Evolutionary conservation across 2,888 invertebrate genomes (phyloP).

Genomic region (Acleris laterana): DNA sequence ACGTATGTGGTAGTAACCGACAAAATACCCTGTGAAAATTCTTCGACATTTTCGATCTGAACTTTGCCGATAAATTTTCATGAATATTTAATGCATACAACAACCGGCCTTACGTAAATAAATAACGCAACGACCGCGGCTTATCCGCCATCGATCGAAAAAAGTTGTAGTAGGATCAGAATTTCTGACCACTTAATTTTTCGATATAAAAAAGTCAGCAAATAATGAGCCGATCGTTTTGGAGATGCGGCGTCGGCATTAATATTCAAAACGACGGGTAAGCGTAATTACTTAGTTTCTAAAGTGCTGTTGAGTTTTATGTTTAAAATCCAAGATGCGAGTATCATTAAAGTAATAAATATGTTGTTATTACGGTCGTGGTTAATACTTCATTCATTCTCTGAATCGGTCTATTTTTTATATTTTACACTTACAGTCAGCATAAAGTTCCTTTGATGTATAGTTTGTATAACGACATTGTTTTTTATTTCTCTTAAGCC

Average conservation of each 20-base stretch:
- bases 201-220: constrained; percentile 45
- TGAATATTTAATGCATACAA: constrained; percentile 65
- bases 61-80: constrained; percentile 46
- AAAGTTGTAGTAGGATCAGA: constrained; percentile 64
- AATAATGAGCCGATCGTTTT: constrained; percentile 46
- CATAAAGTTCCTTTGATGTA: too few species aligned
- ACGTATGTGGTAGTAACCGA: constrained; percentile 30
- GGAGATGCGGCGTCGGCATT: constrained; percentile 39
- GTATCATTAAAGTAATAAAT: constrained; percentile 11
- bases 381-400: constrained; percentile 15
- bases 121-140: constrained; percentile 57
- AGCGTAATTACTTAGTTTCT: constrained; percentile 42
- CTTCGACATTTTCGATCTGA: background rate
- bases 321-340: constrained; percentile 31
- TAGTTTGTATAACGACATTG: too few species aligned
- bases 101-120: constrained; percentile 72
- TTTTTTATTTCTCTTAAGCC: background rate
- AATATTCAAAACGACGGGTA: constrained; percentile 43
- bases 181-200: constrained; percentile 54
- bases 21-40: constrained; percentile 2
- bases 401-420: constrained; percentile 12
- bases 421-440: too few species aligned
- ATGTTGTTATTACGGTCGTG: constrained; percentile 21
- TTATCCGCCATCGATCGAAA: constrained; percentile 67
- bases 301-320: constrained; percentile 37